These are phyloP conservation scores for Microtus ochrogaster DNA, from an alignment of 2,113 vertebrate genomes.

Conservation along the genomic window DNA sequence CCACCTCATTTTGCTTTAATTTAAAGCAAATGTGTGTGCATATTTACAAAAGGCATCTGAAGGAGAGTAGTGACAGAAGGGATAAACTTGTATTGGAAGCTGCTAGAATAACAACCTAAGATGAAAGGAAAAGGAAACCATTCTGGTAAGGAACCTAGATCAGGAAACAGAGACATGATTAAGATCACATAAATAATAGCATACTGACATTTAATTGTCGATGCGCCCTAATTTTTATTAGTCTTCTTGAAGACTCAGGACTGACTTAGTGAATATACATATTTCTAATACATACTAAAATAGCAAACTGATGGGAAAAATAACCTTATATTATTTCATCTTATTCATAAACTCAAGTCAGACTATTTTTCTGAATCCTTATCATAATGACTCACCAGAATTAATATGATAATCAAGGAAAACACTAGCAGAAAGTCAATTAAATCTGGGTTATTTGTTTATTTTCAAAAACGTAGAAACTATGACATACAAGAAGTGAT, in stretches of 20 bases:
- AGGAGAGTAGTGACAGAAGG: slow-evolving; percentile 33
- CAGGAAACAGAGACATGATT: slow-evolving; percentile 78
- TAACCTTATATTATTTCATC: slow-evolving; percentile 23
- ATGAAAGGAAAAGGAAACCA: slow-evolving; percentile 63
- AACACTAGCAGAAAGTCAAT: background rate
- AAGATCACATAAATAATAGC: slow-evolving; percentile 81
- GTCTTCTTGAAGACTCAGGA: slow-evolving; percentile 81
- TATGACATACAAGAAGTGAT: slow-evolving; percentile 26
- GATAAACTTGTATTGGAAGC: slow-evolving; percentile 1
- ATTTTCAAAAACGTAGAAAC: background rate
- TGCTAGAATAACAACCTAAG: background rate
- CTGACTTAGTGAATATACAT: slow-evolving; percentile 81
- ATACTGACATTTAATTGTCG: slow-evolving; percentile 82
- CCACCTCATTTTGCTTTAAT: background rate
- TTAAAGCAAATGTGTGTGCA: background rate
- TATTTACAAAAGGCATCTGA: slow-evolving; percentile 5
- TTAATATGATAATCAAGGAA: background rate
- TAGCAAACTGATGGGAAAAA: slow-evolving; percentile 32
- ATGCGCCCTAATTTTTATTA: slow-evolving; percentile 75
- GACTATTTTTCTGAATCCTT: background rate
- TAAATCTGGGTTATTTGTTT: slow-evolving; percentile 19
- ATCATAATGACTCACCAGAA: background rate
- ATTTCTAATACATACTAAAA: slow-evolving; percentile 67
- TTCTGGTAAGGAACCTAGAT: slow-evolving; percentile 72
- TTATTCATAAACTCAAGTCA: slow-evolving; percentile 51